Evolutionary conservation across 1,140 invertebrate species (phyloP), one percentile per base, ranked within the genome.

Genomic region (Heliothis subflexa): DNA sequence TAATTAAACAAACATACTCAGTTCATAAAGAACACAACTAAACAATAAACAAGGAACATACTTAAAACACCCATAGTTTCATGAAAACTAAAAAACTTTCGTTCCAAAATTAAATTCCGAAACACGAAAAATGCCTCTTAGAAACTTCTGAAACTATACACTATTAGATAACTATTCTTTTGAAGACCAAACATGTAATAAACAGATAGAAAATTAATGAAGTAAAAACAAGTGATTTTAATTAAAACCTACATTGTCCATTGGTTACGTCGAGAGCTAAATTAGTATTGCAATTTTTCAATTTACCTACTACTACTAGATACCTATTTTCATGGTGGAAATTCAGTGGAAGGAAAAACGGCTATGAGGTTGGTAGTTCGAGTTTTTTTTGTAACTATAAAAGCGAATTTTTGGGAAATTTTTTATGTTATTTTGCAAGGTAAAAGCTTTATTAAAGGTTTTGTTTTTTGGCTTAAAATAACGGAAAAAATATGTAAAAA

Each of bases 261-360:
- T 45, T 75, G 72, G 55, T 21, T 50, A 45, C 59, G 73, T 18
- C 50, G 25, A 11, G 25, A 12, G 2, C n/a, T 45, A 73, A 79
- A 87, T 87, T 84, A 84, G 80, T 85, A 78, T 82, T 40, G 52
- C 68, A 57, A 78, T 68, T 83, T 74, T 61, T 61, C 55, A 74
- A 74, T 55, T 55, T 33, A 25, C 3, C 68, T n/a, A n/a, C n/a
- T n/a, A n/a, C n/a, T n/a, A n/a, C n/a, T n/a, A n/a, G 14, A 54
- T 54, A 55, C 11, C 21, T 25, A 18, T 45, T 55, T 40, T 12
- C 47, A 70, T 1, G 12, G 68, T 55, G 68, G 68, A 71, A 33
- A 71, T 55, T 40, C n/a, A 10, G 9, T 9, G 13, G 12, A 13
- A 47, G 21, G 18, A 50, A 40, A 40, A 40, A 9, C 33, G 33